phyloP scores from a whole-genome alignment of 2,888 invertebrate species.

The Drosophila trichaetosa region DNA sequence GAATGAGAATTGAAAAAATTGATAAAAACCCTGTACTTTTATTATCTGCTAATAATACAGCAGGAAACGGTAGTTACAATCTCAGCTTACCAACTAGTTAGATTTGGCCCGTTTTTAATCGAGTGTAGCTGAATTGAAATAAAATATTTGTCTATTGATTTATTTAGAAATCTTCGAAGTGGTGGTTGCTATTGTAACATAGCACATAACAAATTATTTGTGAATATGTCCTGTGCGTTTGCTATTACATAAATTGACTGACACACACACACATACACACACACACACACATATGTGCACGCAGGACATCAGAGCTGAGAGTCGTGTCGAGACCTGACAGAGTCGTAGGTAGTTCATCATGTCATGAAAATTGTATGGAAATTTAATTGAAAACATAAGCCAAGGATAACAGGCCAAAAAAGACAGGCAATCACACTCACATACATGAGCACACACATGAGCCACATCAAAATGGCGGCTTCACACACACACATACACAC shows the following conservation, averaged over 20 bases:
- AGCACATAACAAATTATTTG: constrained; percentile 22
- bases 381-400: constrained; percentile 84
- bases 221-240: constrained; percentile 54
- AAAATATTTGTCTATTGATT: constrained; percentile 68
- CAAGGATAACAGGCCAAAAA: constrained; percentile 80
- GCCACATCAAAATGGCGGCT: constrained; percentile 55
- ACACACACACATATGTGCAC: constrained; percentile 8
- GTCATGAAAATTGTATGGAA: constrained; percentile 83
- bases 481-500: constrained; percentile 22
- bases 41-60: not conserved
- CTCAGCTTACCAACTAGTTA: not conserved
- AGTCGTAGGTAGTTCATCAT: constrained; percentile 81
- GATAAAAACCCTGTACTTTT: not conserved
- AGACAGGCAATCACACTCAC: constrained; percentile 64
- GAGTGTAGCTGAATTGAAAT: constrained; percentile 63
- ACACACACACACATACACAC: constrained; percentile 48
- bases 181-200: constrained; percentile 30
- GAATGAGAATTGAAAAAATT: not conserved
- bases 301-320: constrained; percentile 48
- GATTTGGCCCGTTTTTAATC: constrained; percentile 21
- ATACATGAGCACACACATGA: constrained; percentile 37
- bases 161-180: constrained; percentile 57
- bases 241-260: constrained; percentile 80
- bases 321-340: constrained; percentile 56
- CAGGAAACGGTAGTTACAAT: not conserved